Percentiles rank a stretch among this genome's conserved stretches.
Evolutionary conservation across 1,140 invertebrate species (phyloP).

Genomic region (Neodiprion pinetum): DNA sequence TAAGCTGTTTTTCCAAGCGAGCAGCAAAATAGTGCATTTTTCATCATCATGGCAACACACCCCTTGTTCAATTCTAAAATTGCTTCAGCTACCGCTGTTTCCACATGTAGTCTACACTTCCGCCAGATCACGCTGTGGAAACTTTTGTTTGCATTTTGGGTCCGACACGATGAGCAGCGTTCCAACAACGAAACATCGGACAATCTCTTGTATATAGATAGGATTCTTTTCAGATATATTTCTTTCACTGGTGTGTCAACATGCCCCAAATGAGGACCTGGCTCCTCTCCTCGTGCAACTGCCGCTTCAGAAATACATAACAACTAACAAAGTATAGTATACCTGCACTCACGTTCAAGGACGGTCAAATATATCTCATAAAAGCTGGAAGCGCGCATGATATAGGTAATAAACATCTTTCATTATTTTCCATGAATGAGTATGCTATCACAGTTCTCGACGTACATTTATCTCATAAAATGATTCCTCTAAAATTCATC

Average conservation of each 20-base stretch:
- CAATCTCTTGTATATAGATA: slow-evolving; percentile 30
- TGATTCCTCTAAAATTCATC: no score
- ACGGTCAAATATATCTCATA: no score
- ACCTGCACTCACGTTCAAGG: no score
- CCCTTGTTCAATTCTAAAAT: slow-evolving; percentile 25
- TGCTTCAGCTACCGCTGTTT: slow-evolving; percentile 30
- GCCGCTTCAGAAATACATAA: slow-evolving; percentile 32
- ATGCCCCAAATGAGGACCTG: slow-evolving; percentile 5
- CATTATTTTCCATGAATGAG: no score
- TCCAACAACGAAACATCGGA: slow-evolving; percentile 23
- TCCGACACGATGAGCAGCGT: slow-evolving; percentile 28
- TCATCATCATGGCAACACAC: no score
- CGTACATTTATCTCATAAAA: no score
- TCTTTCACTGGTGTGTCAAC: background rate
- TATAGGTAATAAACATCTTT: no score
- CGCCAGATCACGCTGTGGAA: slow-evolving; percentile 36
- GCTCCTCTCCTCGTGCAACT: slow-evolving; percentile 16
- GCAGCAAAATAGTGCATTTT: no score
- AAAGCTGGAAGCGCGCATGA: no score
- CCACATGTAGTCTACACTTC: slow-evolving; percentile 26
- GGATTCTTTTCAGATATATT: slow-evolving; percentile 22
- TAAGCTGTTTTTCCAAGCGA: no score
- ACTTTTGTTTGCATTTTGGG: slow-evolving; percentile 35
- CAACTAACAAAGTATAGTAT: no score
- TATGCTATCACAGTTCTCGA: no score